A percentile compares a stretch with the other conserved stretches of the same genome.
phyloP scores from a whole-genome alignment of 2,797 vertebrate species.

The Falco biarmicus region DNA sequence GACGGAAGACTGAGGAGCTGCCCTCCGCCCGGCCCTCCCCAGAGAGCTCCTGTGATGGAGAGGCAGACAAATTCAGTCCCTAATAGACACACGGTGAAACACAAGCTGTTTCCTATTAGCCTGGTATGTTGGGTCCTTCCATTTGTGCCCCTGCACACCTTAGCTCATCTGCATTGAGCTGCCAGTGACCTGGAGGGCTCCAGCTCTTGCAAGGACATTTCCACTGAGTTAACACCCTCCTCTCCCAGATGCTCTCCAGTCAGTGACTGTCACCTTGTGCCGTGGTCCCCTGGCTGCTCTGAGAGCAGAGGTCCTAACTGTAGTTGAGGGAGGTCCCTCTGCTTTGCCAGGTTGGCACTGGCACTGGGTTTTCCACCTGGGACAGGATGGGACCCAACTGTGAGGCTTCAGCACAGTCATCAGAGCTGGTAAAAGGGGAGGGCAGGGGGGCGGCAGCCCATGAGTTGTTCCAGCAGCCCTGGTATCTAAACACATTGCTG shows the following conservation, averaged over 20 bases:
- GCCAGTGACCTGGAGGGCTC: neutral
- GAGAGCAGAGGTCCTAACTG: neutral
- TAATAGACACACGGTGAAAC: neutral
- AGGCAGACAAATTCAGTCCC: neutral
- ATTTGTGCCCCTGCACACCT: neutral
- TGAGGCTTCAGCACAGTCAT: neutral
- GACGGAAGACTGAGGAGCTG: neutral
- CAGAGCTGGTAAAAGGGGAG: neutral
- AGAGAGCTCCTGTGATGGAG: neutral
- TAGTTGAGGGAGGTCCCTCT: neutral
- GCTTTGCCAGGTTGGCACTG: neutral
- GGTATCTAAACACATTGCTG: neutral
- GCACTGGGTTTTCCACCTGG: neutral
- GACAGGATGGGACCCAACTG: neutral
- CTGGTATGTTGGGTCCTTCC: neutral
- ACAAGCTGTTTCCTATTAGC: neutral
- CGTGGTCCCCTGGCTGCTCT: neutral
- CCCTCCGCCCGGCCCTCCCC: neutral
- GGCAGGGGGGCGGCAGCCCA: neutral
- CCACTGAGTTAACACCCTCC: neutral
- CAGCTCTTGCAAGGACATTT: fast-evolving
- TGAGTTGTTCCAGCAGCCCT: neutral
- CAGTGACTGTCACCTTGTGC: neutral
- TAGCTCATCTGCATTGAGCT: neutral
- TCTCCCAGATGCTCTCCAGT: fast-evolving